Percentiles rank a stretch among this genome's conserved stretches.
Evolutionary conservation across 2,113 vertebrate species (phyloP).

Genomic region (Gyps fulvus): DNA sequence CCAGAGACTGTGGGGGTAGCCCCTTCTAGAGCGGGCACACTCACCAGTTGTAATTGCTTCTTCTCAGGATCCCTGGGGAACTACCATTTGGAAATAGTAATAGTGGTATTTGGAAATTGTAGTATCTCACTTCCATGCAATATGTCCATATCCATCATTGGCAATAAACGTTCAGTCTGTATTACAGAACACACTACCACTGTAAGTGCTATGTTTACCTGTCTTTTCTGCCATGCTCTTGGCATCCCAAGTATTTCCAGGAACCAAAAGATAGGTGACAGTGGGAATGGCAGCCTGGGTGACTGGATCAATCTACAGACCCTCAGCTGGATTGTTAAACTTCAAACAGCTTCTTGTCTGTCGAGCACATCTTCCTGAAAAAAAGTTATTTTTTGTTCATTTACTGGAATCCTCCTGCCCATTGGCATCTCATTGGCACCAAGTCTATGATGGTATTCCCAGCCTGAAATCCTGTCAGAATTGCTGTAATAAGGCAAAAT

Average conservation of each 20-base stretch:
- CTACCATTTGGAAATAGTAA: neutral
- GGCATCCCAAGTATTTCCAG: neutral
- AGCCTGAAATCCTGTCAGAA: neutral
- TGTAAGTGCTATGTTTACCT: neutral
- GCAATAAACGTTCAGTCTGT: neutral
- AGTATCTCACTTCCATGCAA: neutral
- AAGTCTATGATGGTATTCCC: neutral
- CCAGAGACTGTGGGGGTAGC: neutral
- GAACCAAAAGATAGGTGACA: neutral
- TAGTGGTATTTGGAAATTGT: neutral
- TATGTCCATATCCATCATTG: neutral
- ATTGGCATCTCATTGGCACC: neutral
- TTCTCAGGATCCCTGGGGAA: neutral
- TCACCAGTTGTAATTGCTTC: rapidly evolving
- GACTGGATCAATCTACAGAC: neutral
- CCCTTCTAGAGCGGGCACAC: neutral
- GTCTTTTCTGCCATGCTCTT: neutral
- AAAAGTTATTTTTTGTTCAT: neutral
- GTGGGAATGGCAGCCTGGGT: neutral
- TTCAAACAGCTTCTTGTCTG: neutral
- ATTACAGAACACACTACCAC: neutral
- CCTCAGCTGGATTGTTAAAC: neutral
- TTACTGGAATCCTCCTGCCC: neutral
- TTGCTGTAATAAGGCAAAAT: neutral
- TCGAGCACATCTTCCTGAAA: neutral